Percentiles rank a stretch among this genome's conserved stretches.
These are phyloP conservation scores for Sciaenops ocellatus DNA, from an alignment of 2,797 vertebrate genomes.

Conservation along the genomic window DNA sequence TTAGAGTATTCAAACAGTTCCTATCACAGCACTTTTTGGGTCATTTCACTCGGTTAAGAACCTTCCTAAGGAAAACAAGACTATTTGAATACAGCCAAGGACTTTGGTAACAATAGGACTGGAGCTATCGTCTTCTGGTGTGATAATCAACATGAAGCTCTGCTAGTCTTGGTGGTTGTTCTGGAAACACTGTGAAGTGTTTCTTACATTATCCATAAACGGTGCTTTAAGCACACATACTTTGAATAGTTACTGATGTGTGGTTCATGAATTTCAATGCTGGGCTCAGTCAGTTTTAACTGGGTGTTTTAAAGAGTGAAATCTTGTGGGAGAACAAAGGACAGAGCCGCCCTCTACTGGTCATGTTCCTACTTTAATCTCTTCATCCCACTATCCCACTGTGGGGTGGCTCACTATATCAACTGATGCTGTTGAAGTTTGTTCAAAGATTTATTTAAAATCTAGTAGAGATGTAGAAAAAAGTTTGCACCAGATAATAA, in stretches of 20 bases:
- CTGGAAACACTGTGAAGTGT: not conserved
- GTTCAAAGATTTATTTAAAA: not conserved
- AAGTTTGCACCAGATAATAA: not conserved
- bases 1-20: not conserved
- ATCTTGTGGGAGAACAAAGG: not conserved
- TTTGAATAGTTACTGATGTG: not conserved
- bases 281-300: not conserved
- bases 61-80: too few species aligned
- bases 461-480: not conserved
- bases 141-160: not conserved
- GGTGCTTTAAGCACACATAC: not conserved
- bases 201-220: not conserved
- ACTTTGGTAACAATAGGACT: too few species aligned
- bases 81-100: too few species aligned
- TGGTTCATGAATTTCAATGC: not conserved
- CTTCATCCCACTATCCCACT: not conserved
- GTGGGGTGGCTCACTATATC: not conserved
- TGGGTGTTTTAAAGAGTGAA: not conserved
- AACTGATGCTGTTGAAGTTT: not conserved
- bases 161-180: not conserved
- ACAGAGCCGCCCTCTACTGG: slow-evolving; percentile 36
- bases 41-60: too few species aligned
- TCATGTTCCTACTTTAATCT: not conserved
- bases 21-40: not conserved
- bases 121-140: too few species aligned